A percentile compares a stretch with the other conserved stretches of the same genome.
Conservation (phyloP, 2,113 vertebrate genomes). For the Parus major region DNA sequence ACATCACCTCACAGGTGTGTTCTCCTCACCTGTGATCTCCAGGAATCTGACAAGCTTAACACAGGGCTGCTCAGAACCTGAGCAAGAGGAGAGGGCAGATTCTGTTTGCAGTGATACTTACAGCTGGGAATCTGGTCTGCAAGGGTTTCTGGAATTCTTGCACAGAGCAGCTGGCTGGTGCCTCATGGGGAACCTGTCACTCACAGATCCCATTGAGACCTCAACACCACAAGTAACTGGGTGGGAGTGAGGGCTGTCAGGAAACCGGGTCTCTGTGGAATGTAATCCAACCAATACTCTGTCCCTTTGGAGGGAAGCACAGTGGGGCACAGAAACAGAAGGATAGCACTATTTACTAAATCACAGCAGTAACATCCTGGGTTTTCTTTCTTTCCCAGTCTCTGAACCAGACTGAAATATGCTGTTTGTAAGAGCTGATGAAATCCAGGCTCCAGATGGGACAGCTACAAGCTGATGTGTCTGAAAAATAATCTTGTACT, state of each 20-base stretch:
- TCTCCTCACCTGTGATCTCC: background rate
- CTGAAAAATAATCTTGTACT: background rate
- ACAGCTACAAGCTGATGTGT: background rate
- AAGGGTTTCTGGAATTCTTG: background rate
- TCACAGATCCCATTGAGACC: background rate
- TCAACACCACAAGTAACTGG: rapidly evolving
- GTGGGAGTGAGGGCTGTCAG: background rate
- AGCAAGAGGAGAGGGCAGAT: background rate
- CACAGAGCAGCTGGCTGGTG: background rate
- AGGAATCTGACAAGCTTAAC: background rate
- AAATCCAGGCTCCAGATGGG: background rate
- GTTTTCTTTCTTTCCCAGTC: background rate
- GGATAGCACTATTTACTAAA: background rate
- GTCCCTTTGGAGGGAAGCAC: background rate
- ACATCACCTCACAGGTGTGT: no score
- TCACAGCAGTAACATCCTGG: background rate
- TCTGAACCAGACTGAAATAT: background rate
- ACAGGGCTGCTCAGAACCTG: background rate
- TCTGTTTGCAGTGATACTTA: background rate
- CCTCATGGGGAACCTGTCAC: rapidly evolving
- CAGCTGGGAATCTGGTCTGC: background rate
- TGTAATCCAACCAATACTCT: background rate
- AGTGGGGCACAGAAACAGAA: background rate
- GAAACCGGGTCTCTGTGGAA: background rate
- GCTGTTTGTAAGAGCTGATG: background rate